Percentiles rank a stretch among this genome's conserved stretches.
phyloP scores from a whole-genome alignment of 2,888 invertebrate genomes.

The Pandemis corylana region DNA sequence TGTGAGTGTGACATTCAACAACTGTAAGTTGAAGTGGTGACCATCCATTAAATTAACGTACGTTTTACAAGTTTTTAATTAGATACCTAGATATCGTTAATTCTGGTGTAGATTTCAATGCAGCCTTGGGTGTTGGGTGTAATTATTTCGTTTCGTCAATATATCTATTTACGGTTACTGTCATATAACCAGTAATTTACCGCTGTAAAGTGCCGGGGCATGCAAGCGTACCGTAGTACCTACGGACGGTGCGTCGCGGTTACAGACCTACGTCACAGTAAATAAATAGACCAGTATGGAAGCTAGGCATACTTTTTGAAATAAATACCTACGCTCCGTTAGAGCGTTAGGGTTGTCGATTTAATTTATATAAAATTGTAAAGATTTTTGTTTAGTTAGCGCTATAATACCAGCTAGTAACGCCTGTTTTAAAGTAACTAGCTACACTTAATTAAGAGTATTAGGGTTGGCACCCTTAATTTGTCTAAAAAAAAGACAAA shows the following conservation, averaged over 20 bases:
- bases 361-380: no score
- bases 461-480: no score
- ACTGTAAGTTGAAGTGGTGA: background rate
- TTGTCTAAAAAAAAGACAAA: no score
- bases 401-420: no score
- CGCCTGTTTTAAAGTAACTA: no score
- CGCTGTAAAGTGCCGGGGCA: background rate
- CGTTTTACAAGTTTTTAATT: background rate
- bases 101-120: constrained; percentile 19
- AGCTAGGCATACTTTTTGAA: no score
- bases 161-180: background rate
- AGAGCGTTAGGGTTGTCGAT: no score
- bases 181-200: constrained; percentile 10
- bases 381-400: no score
- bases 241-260: background rate
- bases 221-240: constrained; percentile 5
- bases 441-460: no score
- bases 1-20: background rate
- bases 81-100: background rate
- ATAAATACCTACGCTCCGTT: no score
- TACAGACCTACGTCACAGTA: no score
- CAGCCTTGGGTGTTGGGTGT: background rate
- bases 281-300: no score
- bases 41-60: background rate
- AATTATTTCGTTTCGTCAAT: constrained; percentile 11